Evolutionary conservation across 2,113 vertebrate species (phyloP).

Genomic region (Callopanchax toddi): DNA sequence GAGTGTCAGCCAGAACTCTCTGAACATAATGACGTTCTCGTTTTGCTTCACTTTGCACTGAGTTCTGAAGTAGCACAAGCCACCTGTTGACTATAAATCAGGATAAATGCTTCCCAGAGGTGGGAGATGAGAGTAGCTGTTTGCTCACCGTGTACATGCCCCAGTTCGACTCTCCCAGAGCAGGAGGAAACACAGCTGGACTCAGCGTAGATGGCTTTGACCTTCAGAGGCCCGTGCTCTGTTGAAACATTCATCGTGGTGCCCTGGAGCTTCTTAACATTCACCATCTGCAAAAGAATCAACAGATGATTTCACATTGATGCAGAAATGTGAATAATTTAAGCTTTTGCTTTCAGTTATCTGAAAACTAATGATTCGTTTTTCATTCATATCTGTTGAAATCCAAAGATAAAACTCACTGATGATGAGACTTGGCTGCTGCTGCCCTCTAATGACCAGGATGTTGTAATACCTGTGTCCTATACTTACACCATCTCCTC

Average conservation of each 20-base stretch:
- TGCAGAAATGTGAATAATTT: neutral
- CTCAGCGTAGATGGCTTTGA: slow-evolving; percentile 90
- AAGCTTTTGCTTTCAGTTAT: neutral
- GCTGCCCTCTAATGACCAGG: slow-evolving; percentile 49
- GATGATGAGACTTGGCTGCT: neutral
- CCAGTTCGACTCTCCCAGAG: slow-evolving; percentile 87
- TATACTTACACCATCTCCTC: slow-evolving; percentile 85
- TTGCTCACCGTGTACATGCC: slow-evolving; percentile 91
- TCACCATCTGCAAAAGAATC: slow-evolving; percentile 80
- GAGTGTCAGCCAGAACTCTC: neutral
- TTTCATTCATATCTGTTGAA: too few relatives aligned
- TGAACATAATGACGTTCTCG: neutral
- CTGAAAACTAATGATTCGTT: too few relatives aligned
- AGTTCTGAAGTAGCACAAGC: neutral
- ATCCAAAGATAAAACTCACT: neutral
- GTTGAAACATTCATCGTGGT: slow-evolving; percentile 88
- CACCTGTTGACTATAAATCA: neutral
- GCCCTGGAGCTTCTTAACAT: slow-evolving; percentile 91
- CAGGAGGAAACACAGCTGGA: slow-evolving; percentile 84
- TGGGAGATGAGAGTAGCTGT: neutral
- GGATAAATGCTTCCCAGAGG: neutral
- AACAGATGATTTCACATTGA: neutral
- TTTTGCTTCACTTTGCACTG: neutral
- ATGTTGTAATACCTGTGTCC: neutral
- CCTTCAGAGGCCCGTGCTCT: slow-evolving; percentile 86